Evolutionary conservation across 2,797 vertebrate genomes (phyloP).

Genomic region (Halcyon chelicuti): DNA sequence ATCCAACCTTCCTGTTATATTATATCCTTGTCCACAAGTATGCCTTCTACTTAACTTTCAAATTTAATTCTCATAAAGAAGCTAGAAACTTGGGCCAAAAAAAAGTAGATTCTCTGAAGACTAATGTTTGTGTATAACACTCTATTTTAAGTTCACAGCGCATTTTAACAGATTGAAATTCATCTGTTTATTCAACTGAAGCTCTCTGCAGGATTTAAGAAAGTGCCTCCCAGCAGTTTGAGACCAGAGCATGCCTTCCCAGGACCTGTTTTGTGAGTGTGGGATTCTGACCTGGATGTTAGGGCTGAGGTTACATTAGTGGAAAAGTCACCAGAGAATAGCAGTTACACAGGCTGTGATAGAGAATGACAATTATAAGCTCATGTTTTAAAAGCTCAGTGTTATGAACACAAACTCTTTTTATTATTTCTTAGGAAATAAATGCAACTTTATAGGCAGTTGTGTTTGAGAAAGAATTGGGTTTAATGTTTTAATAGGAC

Average conservation of each 20-base stretch:
- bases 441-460: background rate
- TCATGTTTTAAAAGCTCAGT: accelerated
- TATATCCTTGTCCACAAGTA: background rate
- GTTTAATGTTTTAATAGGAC: background rate
- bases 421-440: background rate
- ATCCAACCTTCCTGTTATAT: background rate
- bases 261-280: slow-evolving; percentile 17
- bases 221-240: slow-evolving; percentile 41
- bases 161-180: background rate
- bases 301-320: slow-evolving; percentile 16
- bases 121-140: background rate
- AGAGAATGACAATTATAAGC: slow-evolving; percentile 19
- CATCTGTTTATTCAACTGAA: slow-evolving; percentile 19
- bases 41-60: background rate
- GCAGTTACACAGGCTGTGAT: slow-evolving; percentile 29
- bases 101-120: background rate
- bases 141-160: background rate
- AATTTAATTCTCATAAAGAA: background rate
- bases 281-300: background rate
- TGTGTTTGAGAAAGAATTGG: background rate
- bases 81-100: background rate
- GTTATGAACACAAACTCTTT: background rate
- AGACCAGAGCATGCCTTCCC: slow-evolving; percentile 12
- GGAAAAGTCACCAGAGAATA: background rate
- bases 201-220: background rate